Evolutionary conservation across 2,888 invertebrate genomes (phyloP), one percentile per base, ranked within the genome.

Genomic region (Eurois occulta): DNA sequence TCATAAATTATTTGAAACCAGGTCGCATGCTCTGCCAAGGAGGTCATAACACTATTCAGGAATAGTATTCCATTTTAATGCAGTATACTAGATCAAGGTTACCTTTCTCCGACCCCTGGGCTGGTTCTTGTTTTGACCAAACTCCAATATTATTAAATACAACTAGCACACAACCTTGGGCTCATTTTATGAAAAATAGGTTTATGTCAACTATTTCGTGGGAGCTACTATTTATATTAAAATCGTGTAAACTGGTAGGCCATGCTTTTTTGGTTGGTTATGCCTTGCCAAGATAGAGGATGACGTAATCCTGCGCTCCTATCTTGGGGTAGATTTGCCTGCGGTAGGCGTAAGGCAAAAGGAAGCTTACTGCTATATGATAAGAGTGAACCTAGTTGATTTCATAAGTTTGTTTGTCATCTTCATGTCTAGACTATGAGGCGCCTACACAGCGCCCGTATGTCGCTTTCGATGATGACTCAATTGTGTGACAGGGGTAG

Each of bases 251-350:
- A 65, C 80, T 74, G 55, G 62, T 77, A 84, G 93, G 55, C 80
- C 93, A 89, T 72, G 43, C 69, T 91, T 90, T 78, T 87, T 75
- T 93, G 91, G 93, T 83, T 80, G 60, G 41, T 70, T 86, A 78
- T 88, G 89, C 91, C 91, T 91, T 93, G 91, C 91, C 92, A 92
- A 90, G 90, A 90, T 86, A 86, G 88, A 83, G 85, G 71, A 90
- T 93, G 93, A 94, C 93, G 94, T 86, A 92, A 93, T 92, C 83
- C 90, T 90, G 87, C 81, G 84, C 86, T 89, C 89, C 89, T 89
- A 90, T 90, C 86, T 82, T 80, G 83, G 80, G 78, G 81, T 83
- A 60, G 64, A 35, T 70, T 46, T 68, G 41, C 48, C n/a, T 78
- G 46, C 67, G 21, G 28, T 52, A 60, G 6, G n/a, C 2, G 5